Conservation (phyloP, 2,888 invertebrate genomes). For the Polyommatus iphigenia region DNA sequence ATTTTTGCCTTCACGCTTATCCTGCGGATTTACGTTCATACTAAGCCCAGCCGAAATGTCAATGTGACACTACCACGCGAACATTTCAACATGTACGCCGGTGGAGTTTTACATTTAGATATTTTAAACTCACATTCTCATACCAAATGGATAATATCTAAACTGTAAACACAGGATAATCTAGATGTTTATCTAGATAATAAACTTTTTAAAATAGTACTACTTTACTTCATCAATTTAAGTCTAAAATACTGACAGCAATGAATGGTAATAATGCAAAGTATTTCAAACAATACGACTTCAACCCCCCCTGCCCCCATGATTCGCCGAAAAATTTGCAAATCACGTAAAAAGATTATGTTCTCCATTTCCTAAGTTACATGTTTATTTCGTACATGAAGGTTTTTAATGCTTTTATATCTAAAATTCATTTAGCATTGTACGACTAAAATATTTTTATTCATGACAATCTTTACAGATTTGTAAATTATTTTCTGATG, state of each 20-base stretch:
- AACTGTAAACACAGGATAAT: not conserved
- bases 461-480: not conserved
- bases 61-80: constrained; percentile 9
- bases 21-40: not conserved
- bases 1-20: not conserved
- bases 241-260: not conserved
- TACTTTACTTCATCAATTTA: not conserved
- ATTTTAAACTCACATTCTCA: not conserved
- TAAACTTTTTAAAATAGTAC: not conserved
- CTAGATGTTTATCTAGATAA: not conserved
- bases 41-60: not conserved
- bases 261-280: not conserved
- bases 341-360: constrained; percentile 3
- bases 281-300: not conserved
- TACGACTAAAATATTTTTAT: not conserved
- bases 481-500: too few species aligned
- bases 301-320: not conserved
- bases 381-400: not conserved
- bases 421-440: not conserved
- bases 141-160: not conserved
- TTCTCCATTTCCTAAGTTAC: not conserved
- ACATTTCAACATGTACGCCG: not conserved
- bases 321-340: not conserved
- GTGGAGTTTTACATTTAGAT: constrained; percentile 6
- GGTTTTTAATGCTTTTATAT: not conserved